Evolutionary conservation across 2,888 invertebrate species (phyloP).

Genomic region (Ormyrus pomaceus): DNA sequence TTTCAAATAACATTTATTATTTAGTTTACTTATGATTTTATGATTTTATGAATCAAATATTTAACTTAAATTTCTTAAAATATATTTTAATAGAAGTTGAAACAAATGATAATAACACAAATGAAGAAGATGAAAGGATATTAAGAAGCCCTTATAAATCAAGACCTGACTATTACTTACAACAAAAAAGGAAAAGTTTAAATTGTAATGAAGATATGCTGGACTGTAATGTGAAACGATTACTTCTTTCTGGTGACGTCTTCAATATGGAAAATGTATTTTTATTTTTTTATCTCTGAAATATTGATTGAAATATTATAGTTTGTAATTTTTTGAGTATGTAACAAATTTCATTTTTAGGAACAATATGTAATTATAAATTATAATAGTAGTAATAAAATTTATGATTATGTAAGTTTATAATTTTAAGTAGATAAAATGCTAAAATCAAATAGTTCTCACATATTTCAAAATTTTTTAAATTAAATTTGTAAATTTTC

Average conservation of each 20-base stretch:
- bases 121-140: background rate
- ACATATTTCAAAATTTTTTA: background rate
- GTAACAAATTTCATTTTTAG: background rate
- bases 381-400: background rate
- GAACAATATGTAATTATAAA: background rate
- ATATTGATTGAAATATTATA: background rate
- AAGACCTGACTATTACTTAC: background rate
- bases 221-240: constrained; percentile 7
- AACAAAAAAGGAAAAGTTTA: constrained; percentile 20
- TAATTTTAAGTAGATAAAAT: background rate
- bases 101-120: background rate
- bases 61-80: background rate
- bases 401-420: background rate
- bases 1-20: no score
- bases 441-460: background rate
- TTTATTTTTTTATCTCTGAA: constrained; percentile 6
- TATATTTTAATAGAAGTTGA: constrained; percentile 16
- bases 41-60: background rate
- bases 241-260: background rate
- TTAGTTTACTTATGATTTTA: background rate
- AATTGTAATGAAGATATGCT: background rate
- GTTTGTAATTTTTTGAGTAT: background rate
- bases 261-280: constrained; percentile 17
- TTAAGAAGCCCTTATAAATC: background rate
- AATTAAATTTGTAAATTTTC: constrained; percentile 8